Base-by-base conservation (phyloP, 35 echinoderm and acorn worm species). In the Holothuria glaberrima region DNA sequence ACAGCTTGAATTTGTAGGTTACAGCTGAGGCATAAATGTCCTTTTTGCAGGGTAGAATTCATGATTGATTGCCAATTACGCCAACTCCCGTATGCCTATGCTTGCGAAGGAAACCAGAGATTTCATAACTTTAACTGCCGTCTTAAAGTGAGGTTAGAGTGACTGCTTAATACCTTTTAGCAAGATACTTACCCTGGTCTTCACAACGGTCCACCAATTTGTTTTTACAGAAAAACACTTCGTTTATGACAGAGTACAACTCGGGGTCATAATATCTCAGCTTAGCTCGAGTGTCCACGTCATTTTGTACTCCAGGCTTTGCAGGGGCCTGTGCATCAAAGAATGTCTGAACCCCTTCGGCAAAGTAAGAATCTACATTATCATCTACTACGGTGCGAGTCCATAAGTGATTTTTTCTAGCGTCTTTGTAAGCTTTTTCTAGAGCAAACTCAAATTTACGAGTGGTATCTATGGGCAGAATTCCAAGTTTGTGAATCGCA, bases 151-250 rank as follows among this genome's bases (percentile, higher is more conserved):
- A n/a, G n/a, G n/a, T n/a, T n/a, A 41, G 36, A 7, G 36, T 4
- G 36, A 41, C 36, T 41, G 36, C 24, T 26, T 44, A 38, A 84
- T 61, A 4, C 16, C 21, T 86, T 86, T 64, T 25, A 38, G 19
- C 0, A 54, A 59, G 6, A 65, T 78, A 87, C 62, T 68, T 59
- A 93, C 86, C 56, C 34, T 92, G 68, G 35, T 76, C 48, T 5
- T 52, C 14, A 80, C 91, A 92, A 30, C 91, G 83, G 59, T 92
- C 91, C 22, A 88, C 65, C 20, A 92, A 18, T 6, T 64, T 50
- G 66, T 92, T 92, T 16, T 59, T 30, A 69, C 91, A 92, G 30
- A 83, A 83, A 33, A 92, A 92, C 6, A 92, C n/a, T 12, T 87
- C 71, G 50, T 41, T 18, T 19, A 92, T 60, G 24, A 92, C 31